Conservation (phyloP, 2,888 invertebrate genomes). For the Cecidostiba fungosa region DNA sequence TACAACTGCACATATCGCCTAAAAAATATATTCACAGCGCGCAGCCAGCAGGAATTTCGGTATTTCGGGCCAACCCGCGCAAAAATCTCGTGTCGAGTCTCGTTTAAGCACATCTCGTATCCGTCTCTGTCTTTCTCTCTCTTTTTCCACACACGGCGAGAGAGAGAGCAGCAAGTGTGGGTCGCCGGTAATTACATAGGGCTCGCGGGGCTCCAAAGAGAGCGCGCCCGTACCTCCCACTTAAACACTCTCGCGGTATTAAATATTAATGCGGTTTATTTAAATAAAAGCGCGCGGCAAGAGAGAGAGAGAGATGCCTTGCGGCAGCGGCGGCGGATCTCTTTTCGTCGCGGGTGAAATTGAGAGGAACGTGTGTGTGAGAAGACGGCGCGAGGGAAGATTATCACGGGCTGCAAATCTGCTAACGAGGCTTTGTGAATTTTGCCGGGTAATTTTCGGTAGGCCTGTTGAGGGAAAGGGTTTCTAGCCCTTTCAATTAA, state of each 20-base stretch:
- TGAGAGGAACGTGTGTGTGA: conserved; percentile 15
- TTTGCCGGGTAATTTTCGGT: conserved; percentile 45
- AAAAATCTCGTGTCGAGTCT: conserved; percentile 35
- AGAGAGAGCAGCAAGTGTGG: conserved; percentile 68
- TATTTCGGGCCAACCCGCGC: conserved; percentile 3
- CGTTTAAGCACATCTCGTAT: conserved; percentile 20
- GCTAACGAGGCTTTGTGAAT: conserved; percentile 69
- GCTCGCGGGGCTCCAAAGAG: conserved; percentile 65
- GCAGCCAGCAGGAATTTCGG: background rate
- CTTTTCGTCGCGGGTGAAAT: conserved; percentile 49
- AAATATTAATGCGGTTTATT: conserved; percentile 77
- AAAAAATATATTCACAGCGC: conserved; percentile 29
- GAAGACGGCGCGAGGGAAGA: conserved; percentile 54
- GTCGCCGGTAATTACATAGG: conserved; percentile 76
- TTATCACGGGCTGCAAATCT: conserved; percentile 65
- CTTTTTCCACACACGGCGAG: conserved; percentile 65
- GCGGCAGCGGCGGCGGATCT: conserved; percentile 58
- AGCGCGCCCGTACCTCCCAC: conserved; percentile 71
- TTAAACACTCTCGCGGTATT: conserved; percentile 75
- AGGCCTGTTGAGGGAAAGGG: background rate
- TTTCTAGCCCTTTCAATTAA: too few species aligned
- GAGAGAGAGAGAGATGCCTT: conserved; percentile 67
- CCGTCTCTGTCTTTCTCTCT: conserved; percentile 41
- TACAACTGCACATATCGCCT: background rate
- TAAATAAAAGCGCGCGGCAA: conserved; percentile 71